Evolutionary conservation across 2,797 vertebrate genomes (phyloP).

Genomic region (Dermochelys coriacea): DNA sequence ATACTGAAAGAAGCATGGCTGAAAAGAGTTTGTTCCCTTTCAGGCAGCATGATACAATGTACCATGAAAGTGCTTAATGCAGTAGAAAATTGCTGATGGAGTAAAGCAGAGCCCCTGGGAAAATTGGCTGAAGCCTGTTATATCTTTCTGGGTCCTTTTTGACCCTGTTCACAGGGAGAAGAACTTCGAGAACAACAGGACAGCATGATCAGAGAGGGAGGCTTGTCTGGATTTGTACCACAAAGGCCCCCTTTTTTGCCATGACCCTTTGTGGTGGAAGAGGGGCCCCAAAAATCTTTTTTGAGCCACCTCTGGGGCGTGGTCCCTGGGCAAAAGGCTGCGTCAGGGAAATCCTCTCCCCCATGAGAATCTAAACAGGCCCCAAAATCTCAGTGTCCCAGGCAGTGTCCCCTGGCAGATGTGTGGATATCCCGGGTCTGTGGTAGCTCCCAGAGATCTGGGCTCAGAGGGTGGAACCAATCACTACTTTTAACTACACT

Average conservation of each 20-base stretch:
- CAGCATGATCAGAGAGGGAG: accelerated
- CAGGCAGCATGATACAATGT: constrained; percentile 38
- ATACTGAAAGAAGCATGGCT: neutral
- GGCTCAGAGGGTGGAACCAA: neutral
- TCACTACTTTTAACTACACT: neutral
- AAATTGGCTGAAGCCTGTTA: constrained; percentile 22
- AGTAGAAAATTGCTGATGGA: constrained; percentile 69
- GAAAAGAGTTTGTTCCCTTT: neutral
- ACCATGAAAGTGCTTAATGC: constrained; percentile 70
- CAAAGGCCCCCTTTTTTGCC: neutral
- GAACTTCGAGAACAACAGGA: accelerated
- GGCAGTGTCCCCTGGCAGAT: too few relatives aligned
- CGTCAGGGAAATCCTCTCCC: neutral
- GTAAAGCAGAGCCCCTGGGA: constrained; percentile 59
- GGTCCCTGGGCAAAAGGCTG: accelerated
- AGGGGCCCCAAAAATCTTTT: neutral
- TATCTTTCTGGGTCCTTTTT: constrained; percentile 4
- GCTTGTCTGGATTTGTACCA: neutral
- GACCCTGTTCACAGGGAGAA: neutral
- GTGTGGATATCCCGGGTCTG: too few relatives aligned
- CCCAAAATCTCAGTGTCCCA: neutral
- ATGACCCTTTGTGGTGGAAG: neutral
- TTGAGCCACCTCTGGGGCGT: neutral
- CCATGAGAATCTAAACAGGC: neutral
- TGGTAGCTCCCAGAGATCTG: too few relatives aligned